Evolutionary conservation across 2,113 vertebrate genomes (phyloP).

Genomic region (Thomomys bottae): DNA sequence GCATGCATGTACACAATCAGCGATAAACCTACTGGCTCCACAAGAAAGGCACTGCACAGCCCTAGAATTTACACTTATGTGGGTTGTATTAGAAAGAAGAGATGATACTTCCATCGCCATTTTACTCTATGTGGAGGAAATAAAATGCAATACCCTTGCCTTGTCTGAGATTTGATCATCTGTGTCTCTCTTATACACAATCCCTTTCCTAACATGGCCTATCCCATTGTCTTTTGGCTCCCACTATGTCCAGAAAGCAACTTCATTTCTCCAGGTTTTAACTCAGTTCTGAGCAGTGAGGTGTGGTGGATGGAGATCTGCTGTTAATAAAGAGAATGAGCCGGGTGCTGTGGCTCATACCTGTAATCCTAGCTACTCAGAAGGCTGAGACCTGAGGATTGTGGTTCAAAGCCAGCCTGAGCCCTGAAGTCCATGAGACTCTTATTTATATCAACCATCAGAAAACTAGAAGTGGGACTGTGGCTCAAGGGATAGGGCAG

Average conservation of each 20-base stretch:
- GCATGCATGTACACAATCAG: not conserved
- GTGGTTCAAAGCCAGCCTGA: too few species aligned
- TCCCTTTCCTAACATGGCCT: not conserved
- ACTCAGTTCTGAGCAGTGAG: not conserved
- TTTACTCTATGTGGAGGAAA: not conserved
- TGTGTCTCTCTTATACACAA: not conserved
- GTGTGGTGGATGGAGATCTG: accelerated
- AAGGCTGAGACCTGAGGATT: too few species aligned
- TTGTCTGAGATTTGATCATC: not conserved
- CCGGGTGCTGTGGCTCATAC: too few species aligned
- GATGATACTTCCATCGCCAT: not conserved
- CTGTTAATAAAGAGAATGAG: not conserved
- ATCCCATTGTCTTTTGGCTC: too few species aligned
- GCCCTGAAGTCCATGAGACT: too few species aligned
- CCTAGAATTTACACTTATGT: not conserved
- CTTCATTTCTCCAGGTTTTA: not conserved
- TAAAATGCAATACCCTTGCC: not conserved
- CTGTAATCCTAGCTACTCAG: too few species aligned
- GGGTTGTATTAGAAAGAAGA: not conserved
- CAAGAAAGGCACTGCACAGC: not conserved
- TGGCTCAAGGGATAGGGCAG: too few species aligned
- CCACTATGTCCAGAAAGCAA: not conserved
- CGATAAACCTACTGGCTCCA: not conserved
- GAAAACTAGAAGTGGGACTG: too few species aligned
- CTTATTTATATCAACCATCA: too few species aligned